phyloP scores from a whole-genome alignment of 2,888 invertebrate genomes.

The Timema podura region DNA sequence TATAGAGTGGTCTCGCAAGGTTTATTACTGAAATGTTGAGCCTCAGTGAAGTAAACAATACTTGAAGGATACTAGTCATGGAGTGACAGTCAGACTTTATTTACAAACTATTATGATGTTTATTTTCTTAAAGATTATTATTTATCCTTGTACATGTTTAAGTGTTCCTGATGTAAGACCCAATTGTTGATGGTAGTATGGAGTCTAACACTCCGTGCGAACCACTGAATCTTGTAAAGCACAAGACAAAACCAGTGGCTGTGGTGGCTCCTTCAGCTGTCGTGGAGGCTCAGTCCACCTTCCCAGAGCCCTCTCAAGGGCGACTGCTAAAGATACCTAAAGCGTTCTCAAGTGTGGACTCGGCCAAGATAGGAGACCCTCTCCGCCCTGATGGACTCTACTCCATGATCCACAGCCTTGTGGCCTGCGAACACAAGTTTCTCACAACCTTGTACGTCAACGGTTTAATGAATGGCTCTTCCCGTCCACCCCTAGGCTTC shows the following conservation, averaged over 20 bases:
- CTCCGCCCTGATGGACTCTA: conserved; percentile 41
- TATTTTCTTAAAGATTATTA: too few relatives aligned
- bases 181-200: background rate
- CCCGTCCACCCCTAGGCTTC: conserved; percentile 24
- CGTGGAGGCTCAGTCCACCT: conserved; percentile 22
- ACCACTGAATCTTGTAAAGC: conserved; percentile 54
- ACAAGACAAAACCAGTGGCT: conserved; percentile 51
- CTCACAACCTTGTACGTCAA: conserved; percentile 49
- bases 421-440: conserved; percentile 46
- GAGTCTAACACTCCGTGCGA: conserved; percentile 29
- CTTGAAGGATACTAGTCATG: too few relatives aligned
- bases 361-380: conserved; percentile 3
- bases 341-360: background rate
- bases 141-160: too few relatives aligned
- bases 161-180: too few relatives aligned
- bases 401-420: conserved; percentile 45
- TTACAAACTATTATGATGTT: too few relatives aligned
- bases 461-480: conserved; percentile 39
- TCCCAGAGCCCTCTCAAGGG: background rate
- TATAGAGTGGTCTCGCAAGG: too few relatives aligned
- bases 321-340: conserved; percentile 9
- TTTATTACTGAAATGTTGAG: too few relatives aligned
- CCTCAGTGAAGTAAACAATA: too few relatives aligned
- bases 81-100: too few relatives aligned
- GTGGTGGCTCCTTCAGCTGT: conserved; percentile 51